These are phyloP conservation scores for Dione vanillae DNA, from an alignment of 2,888 invertebrate genomes.

Conservation along the genomic window DNA sequence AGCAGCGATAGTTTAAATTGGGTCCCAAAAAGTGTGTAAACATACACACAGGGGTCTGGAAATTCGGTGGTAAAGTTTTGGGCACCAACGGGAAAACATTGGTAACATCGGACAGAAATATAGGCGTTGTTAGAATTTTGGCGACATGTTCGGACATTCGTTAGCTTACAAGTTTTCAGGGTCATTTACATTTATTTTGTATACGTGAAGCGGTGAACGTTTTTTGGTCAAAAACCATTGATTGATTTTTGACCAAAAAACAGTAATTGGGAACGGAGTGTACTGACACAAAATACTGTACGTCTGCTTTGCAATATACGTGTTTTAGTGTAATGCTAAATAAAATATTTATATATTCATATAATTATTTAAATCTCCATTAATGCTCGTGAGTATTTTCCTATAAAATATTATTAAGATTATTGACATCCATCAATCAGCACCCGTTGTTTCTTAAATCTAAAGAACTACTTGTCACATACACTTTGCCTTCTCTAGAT, in stretches of 20 bases:
- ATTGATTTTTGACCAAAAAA: not conserved
- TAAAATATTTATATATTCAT: too few relatives aligned
- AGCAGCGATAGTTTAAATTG: slow-evolving; percentile 81
- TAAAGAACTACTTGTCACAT: too few relatives aligned
- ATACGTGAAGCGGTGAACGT: not conserved
- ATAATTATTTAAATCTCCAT: too few relatives aligned
- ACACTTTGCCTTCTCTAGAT: too few relatives aligned
- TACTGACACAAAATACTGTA: too few relatives aligned
- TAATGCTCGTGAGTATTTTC: too few relatives aligned
- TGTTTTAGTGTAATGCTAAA: too few relatives aligned
- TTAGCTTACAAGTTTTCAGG: slow-evolving; percentile 44
- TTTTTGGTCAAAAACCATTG: not conserved
- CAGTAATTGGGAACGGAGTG: too few relatives aligned
- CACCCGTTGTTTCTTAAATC: too few relatives aligned
- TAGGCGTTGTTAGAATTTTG: slow-evolving; percentile 69
- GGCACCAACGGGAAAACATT: slow-evolving; percentile 63
- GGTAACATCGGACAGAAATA: slow-evolving; percentile 67
- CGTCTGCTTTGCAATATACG: too few relatives aligned
- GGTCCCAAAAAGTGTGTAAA: slow-evolving; percentile 80
- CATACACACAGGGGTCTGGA: slow-evolving; percentile 70
- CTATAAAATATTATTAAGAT: too few relatives aligned
- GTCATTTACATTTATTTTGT: slow-evolving; percentile 25
- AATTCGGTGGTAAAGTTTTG: slow-evolving; percentile 66
- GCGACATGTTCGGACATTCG: slow-evolving; percentile 58
- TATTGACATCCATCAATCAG: too few relatives aligned